Base-by-base conservation (phyloP, 2,888 invertebrate species). In the Sipha maydis region DNA sequence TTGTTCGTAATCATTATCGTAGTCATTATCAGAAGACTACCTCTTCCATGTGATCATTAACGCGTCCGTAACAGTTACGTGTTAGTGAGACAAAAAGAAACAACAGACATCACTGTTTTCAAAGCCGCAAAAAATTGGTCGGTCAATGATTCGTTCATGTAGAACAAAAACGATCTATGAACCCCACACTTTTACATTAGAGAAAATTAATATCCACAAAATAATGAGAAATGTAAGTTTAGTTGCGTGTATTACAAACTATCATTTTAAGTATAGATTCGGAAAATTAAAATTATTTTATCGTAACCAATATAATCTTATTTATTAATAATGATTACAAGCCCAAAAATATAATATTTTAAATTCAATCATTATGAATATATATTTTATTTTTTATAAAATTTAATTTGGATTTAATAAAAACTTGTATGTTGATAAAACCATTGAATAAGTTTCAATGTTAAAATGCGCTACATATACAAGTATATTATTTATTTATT, bases 1-100 rank as follows among this genome's bases (percentile, higher is more conserved):
- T 71, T 75, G 75, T 76, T 76, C 21, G 73, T 71, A 86, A 79
- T 56, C 54, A 86, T 86, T 86, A 86, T 86, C 86, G 71, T 73
- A 25, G 79, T 86, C 86, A 73, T 80, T 86, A 79, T 79, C 73
- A 73, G 79, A 71, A 86, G 73, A 34, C 56, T 79, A 56, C 54
- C 73, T 56, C 38, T 79, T 71, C 54, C 71, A n/a, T 56, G 79
- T 79, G 85, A 79, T 86, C 79, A 56, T 86, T 86, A 86, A 86
- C 86, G 73, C 86, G 79, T 48, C 54, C 8, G 61, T 21, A 61
- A 28, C 21, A 76, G 34, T 54, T 80, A 86, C 71, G 69, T 56
- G 56, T 86, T 67, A 9, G 54, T 34, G 17, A 76, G 61, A 78
- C 67, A 31, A 69, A 77, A 69, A 14, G 31, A 83, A 73, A 86